Conservation (phyloP, 1,140 invertebrate genomes). For the Brachionus sp. region DNA sequence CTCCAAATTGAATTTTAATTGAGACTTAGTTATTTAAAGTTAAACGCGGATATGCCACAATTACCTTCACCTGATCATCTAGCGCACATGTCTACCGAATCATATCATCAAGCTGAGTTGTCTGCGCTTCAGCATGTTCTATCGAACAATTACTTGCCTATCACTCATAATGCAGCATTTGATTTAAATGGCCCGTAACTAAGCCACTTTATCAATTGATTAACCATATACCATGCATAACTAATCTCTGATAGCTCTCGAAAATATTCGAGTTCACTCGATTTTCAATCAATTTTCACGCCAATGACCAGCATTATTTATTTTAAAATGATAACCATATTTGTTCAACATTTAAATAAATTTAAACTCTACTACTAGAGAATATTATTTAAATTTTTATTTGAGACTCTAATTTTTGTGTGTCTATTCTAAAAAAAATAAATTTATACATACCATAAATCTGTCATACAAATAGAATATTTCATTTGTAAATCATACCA, state of each 20-base stretch:
- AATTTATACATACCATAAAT: neutral
- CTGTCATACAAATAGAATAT: neutral
- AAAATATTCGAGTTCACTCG: neutral
- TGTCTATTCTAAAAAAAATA: neutral
- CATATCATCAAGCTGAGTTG: neutral
- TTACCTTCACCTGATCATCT: neutral
- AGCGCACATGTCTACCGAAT: neutral
- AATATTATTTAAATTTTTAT: neutral
- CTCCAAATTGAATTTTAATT: neutral
- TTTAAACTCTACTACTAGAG: no score
- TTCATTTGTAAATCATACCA: neutral
- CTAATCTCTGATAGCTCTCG: neutral
- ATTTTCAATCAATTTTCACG: neutral
- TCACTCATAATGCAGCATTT: neutral
- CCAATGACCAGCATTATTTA: neutral
- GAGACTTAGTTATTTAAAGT: neutral
- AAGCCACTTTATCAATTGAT: constrained; percentile 9
- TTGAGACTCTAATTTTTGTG: neutral
- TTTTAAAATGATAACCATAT: neutral
- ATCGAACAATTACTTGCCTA: neutral
- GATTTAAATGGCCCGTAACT: neutral
- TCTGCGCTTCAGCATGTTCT: neutral
- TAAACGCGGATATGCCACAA: neutral
- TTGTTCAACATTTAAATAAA: neutral
- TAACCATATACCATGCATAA: neutral